These are phyloP conservation scores for Acestrorhynchus altus DNA, from an alignment of 2,797 vertebrate genomes.

Conservation along the genomic window DNA sequence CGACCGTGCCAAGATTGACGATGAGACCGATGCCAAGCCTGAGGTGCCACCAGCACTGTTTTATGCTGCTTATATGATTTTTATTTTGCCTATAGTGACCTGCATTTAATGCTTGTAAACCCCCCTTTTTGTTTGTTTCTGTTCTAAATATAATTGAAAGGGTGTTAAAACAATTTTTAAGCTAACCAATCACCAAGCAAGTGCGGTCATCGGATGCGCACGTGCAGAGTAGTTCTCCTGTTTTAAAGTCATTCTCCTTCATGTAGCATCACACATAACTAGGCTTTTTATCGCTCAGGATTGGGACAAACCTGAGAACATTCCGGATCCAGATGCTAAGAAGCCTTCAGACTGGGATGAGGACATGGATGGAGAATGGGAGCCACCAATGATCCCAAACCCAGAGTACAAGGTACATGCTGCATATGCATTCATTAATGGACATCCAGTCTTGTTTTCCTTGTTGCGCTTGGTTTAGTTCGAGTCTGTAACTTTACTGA, in stretches of 20 bases:
- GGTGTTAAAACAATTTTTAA: too few species aligned
- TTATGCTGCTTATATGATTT: too few species aligned
- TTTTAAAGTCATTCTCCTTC: too few species aligned
- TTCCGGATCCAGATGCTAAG: slow-evolving; percentile 94
- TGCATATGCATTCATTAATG: background rate
- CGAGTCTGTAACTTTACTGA: background rate
- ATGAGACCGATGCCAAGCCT: slow-evolving; percentile 88
- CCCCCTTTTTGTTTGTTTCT: background rate
- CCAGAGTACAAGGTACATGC: slow-evolving; percentile 89
- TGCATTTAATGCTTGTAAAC: background rate
- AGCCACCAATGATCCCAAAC: slow-evolving; percentile 93
- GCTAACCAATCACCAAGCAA: background rate
- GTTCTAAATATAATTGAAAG: too few species aligned
- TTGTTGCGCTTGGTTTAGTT: background rate
- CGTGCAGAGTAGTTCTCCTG: too few species aligned
- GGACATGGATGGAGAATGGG: slow-evolving; percentile 98
- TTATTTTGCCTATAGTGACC: background rate
- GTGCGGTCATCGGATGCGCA: background rate
- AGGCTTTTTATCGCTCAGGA: slow-evolving; percentile 72
- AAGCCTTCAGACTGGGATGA: slow-evolving; percentile 96
- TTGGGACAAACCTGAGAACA: slow-evolving; percentile 92
- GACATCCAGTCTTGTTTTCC: background rate
- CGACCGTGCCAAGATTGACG: slow-evolving; percentile 88
- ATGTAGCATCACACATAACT: too few species aligned
- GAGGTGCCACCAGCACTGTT: slow-evolving; percentile 75